These are phyloP conservation scores for Phrixothrix hirtus DNA, from an alignment of 2,888 invertebrate genomes.

Conservation along the genomic window DNA sequence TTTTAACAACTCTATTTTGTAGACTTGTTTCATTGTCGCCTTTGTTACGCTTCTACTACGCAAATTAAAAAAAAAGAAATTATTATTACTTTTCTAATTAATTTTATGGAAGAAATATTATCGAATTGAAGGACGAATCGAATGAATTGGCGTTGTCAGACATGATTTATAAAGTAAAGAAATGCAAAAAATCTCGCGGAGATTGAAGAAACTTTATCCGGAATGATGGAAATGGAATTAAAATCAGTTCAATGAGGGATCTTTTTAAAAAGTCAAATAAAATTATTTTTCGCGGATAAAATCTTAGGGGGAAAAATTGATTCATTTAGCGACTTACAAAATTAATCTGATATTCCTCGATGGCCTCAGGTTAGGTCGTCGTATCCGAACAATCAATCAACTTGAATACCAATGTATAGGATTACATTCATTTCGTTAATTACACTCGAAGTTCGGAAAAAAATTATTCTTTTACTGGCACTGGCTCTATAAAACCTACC, in stretches of 20 bases:
- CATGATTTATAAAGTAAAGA: constrained; percentile 31
- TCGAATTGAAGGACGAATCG: constrained; percentile 14
- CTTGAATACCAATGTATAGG: too few species aligned
- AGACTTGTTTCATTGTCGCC: not conserved
- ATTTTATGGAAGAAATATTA: constrained; percentile 16
- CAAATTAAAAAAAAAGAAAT: too few species aligned
- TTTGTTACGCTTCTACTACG: too few species aligned
- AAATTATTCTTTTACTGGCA: too few species aligned
- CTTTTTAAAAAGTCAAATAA: constrained; percentile 35
- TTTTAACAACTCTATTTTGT: constrained; percentile 23
- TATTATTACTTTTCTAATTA: constrained; percentile 8
- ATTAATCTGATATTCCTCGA: too few species aligned
- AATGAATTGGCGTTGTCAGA: constrained; percentile 24
- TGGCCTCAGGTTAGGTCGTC: too few species aligned
- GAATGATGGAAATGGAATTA: constrained; percentile 44
- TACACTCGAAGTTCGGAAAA: too few species aligned
- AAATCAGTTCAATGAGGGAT: constrained; percentile 42
- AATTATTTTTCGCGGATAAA: constrained; percentile 21
- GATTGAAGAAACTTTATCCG: constrained; percentile 41
- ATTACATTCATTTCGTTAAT: too few species aligned
- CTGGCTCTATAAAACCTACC: constrained; percentile 46
- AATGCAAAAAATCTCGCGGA: constrained; percentile 25
- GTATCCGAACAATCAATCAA: too few species aligned
- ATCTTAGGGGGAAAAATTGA: too few species aligned
- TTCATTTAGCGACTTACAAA: too few species aligned